Evolutionary conservation across 2,888 invertebrate species (phyloP).

Genomic region (Synanthedon vespiformis): DNA sequence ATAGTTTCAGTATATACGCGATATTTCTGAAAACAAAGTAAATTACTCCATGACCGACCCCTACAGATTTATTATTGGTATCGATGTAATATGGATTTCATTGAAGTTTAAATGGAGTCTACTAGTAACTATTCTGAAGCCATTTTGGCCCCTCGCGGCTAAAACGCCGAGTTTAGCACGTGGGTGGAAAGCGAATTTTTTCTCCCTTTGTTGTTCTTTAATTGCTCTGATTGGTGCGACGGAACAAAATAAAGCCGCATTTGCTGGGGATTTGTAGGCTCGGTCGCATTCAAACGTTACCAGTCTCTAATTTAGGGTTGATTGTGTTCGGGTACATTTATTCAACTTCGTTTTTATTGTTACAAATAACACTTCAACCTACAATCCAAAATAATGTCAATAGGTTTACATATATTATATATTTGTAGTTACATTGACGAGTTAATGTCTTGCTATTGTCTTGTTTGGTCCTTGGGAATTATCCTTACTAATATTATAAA

Average conservation of each 20-base stretch:
- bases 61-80: too few relatives aligned
- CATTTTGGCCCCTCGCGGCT: constrained; percentile 11
- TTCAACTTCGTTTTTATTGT: not conserved
- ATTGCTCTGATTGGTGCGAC: constrained; percentile 59
- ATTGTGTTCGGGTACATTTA: constrained; percentile 24
- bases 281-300: constrained; percentile 28
- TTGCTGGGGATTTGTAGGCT: constrained; percentile 36
- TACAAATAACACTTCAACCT: too few relatives aligned
- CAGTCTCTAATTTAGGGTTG: constrained; percentile 37
- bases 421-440: too few relatives aligned
- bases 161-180: constrained; percentile 15
- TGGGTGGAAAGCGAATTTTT: constrained; percentile 29
- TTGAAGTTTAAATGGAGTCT: constrained; percentile 28
- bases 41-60: too few relatives aligned
- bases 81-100: not conserved
- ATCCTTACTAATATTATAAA: too few relatives aligned
- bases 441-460: too few relatives aligned
- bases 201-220: constrained; percentile 43
- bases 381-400: too few relatives aligned
- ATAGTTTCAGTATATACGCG: too few relatives aligned
- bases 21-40: too few relatives aligned
- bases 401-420: too few relatives aligned
- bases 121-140: constrained; percentile 16
- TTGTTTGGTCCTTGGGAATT: too few relatives aligned
- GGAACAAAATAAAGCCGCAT: constrained; percentile 46